Evolutionary conservation across 2,113 vertebrate genomes (phyloP).

Genomic region (Tragelaphus scriptus): DNA sequence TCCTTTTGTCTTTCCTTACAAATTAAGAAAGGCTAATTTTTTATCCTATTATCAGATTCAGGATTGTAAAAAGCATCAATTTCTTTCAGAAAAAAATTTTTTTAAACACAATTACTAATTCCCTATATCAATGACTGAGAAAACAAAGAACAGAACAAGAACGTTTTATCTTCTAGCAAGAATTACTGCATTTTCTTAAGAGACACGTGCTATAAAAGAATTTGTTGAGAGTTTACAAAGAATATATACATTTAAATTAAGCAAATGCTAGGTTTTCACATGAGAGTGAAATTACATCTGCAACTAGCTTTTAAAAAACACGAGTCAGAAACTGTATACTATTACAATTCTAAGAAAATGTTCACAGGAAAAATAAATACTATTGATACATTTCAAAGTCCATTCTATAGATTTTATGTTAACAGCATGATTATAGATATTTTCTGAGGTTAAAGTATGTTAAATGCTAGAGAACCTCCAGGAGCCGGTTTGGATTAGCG

Average conservation of each 20-base stretch:
- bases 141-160: neutral
- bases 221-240: neutral
- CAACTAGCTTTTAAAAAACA: neutral
- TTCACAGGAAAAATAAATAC: neutral
- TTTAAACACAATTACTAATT: neutral
- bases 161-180: neutral
- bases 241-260: neutral
- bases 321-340: neutral
- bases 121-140: neutral
- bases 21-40: neutral
- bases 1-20: neutral
- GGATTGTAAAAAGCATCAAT: neutral
- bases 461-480: neutral
- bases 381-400: neutral
- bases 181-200: neutral
- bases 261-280: neutral
- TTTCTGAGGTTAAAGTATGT: neutral
- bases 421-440: neutral
- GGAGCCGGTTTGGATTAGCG: too few species aligned
- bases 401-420: neutral
- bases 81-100: neutral
- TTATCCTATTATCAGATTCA: neutral
- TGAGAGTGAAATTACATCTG: neutral
- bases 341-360: neutral
- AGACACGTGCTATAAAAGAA: neutral